Evolutionary conservation across 2,888 invertebrate genomes (phyloP).

Genomic region (Saturnia japonica): DNA sequence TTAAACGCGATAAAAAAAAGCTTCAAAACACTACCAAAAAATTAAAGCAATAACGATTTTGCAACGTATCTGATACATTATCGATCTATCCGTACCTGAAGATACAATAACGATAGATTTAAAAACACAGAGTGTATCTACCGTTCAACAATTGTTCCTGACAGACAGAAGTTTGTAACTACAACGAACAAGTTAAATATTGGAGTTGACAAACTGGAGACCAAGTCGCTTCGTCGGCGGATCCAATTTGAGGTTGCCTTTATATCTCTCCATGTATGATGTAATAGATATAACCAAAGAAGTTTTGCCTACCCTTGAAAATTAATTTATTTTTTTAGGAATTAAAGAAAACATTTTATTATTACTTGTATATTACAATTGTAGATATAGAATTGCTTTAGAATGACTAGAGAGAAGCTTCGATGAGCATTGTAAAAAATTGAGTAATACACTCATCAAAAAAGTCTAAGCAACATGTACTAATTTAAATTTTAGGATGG

Average conservation of each 20-base stretch:
- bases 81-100: slow-evolving; percentile 36
- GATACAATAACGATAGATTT: slow-evolving; percentile 43
- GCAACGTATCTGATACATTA: slow-evolving; percentile 27
- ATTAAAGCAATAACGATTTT: neutral
- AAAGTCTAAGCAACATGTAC: too few relatives aligned
- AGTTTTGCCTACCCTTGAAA: slow-evolving; percentile 32
- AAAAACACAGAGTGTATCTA: slow-evolving; percentile 43
- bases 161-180: slow-evolving; percentile 57
- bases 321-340: slow-evolving; percentile 23
- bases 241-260: slow-evolving; percentile 51
- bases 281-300: slow-evolving; percentile 44
- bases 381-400: slow-evolving; percentile 36
- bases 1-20: too few relatives aligned
- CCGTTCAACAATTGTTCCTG: slow-evolving; percentile 55
- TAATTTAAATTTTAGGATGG: too few relatives aligned
- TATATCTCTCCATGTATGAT: slow-evolving; percentile 39
- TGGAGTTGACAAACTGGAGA: slow-evolving; percentile 66
- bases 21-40: neutral
- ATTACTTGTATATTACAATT: slow-evolving; percentile 15
- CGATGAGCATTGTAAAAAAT: too few relatives aligned
- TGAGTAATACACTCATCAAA: too few relatives aligned
- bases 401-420: slow-evolving; percentile 32
- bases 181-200: slow-evolving; percentile 67
- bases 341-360: slow-evolving; percentile 22
- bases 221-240: slow-evolving; percentile 46